These are phyloP conservation scores for Calyptommatus sinebrachiatus DNA, from an alignment of 2,113 vertebrate genomes.

Conservation along the genomic window DNA sequence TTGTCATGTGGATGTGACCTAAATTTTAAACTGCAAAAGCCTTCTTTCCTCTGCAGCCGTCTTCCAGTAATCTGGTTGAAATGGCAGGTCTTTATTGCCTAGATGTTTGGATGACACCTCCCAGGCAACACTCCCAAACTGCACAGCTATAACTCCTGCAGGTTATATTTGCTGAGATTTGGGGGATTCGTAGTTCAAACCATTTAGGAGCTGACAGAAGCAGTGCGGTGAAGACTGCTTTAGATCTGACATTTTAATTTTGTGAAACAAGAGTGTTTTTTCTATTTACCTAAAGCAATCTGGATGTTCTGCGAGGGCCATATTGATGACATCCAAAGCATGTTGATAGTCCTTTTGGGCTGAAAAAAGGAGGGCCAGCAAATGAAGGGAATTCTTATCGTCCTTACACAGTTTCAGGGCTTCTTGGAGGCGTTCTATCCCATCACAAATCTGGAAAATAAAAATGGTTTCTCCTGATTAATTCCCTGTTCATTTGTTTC, in stretches of 20 bases:
- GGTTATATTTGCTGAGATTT: too few relatives aligned
- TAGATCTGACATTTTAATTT: neutral
- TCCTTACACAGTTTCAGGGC: conserved; percentile 81
- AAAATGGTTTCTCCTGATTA: conserved; percentile 19
- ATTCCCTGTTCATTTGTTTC: too few relatives aligned
- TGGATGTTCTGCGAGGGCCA: conserved; percentile 89
- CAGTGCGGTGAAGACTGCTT: neutral
- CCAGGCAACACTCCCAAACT: too few relatives aligned
- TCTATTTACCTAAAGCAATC: conserved; percentile 89
- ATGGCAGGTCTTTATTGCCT: too few relatives aligned
- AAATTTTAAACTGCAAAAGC: too few relatives aligned
- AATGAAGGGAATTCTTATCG: conserved; percentile 87
- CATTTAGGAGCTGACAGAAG: too few relatives aligned
- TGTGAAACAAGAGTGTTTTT: neutral
- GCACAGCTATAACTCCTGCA: too few relatives aligned
- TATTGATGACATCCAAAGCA: conserved; percentile 84
- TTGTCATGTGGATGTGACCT: too few relatives aligned
- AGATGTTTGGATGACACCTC: too few relatives aligned
- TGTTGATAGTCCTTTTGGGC: conserved; percentile 93
- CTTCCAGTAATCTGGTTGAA: too few relatives aligned
- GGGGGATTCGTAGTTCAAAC: too few relatives aligned
- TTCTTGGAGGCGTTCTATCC: conserved; percentile 86
- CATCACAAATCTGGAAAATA: conserved; percentile 82
- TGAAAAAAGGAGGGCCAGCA: conserved; percentile 90
- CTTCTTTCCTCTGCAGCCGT: too few relatives aligned